Conservation (phyloP, 2,797 vertebrate genomes). For the Fringilla coelebs region DNA sequence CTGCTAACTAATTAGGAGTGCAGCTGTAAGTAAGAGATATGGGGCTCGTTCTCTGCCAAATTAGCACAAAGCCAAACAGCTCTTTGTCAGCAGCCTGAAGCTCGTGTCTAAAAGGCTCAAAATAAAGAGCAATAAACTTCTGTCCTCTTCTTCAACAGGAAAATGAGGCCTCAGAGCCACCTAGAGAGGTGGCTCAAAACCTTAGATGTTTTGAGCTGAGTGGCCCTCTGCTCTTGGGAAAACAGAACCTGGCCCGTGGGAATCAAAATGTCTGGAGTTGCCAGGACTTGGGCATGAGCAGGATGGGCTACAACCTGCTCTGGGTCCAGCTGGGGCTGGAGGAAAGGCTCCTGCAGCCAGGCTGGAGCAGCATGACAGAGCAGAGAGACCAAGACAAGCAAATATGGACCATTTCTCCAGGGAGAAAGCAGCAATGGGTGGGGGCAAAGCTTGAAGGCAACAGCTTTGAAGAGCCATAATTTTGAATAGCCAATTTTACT, state of each 20-base stretch:
- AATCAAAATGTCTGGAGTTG: neutral
- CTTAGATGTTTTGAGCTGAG: neutral
- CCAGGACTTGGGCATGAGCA: neutral
- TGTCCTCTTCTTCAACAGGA: neutral
- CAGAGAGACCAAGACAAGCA: neutral
- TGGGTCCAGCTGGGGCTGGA: neutral
- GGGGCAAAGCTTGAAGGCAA: neutral
- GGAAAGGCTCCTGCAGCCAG: neutral
- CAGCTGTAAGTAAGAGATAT: slow-evolving; percentile 35
- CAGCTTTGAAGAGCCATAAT: neutral
- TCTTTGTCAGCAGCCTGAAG: slow-evolving; percentile 25
- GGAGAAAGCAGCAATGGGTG: neutral
- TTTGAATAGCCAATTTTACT: neutral
- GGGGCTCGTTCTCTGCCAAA: neutral
- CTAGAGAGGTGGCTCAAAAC: neutral
- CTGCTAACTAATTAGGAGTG: slow-evolving; percentile 27
- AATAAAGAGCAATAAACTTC: slow-evolving; percentile 9
- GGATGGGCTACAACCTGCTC: neutral
- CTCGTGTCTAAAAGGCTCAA: neutral
- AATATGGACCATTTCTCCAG: neutral
- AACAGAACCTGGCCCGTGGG: neutral
- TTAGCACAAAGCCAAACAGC: neutral
- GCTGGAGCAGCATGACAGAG: neutral
- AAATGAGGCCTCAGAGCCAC: neutral
- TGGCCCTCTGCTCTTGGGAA: neutral